Conservation (phyloP, 2,888 invertebrate species). For the Deroplatys truncata region DNA sequence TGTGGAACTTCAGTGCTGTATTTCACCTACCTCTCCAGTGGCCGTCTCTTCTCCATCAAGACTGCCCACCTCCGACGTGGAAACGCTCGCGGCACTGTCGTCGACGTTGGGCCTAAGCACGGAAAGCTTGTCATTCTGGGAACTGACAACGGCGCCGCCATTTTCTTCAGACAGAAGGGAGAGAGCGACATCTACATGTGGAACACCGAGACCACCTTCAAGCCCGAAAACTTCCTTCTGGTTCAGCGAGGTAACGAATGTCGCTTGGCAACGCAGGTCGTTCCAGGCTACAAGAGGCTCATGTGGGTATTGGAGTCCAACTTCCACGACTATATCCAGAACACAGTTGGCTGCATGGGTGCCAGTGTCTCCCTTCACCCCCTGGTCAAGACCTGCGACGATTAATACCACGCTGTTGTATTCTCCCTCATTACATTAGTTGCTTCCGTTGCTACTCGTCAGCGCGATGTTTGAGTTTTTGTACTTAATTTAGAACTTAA, state of each 20-base stretch:
- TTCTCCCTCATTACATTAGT: background rate
- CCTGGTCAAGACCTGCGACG: conserved; percentile 48
- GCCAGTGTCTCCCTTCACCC: conserved; percentile 58
- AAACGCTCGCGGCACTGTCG: conserved; percentile 51
- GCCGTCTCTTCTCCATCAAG: conserved; percentile 59
- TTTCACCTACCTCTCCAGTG: conserved; percentile 61
- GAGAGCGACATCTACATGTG: conserved; percentile 60
- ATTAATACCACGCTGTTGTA: background rate
- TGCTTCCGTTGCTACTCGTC: background rate
- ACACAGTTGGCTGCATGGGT: conserved; percentile 58
- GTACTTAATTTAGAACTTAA: background rate
- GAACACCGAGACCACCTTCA: conserved; percentile 57
- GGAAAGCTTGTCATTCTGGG: conserved; percentile 56
- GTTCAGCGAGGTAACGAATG: conserved; percentile 57
- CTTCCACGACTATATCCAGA: conserved; percentile 59
- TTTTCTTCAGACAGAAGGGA: conserved; percentile 61
- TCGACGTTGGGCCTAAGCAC: conserved; percentile 56
- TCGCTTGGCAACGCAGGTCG: conserved; percentile 57
- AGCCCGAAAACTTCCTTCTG: conserved; percentile 52
- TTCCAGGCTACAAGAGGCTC: conserved; percentile 54
- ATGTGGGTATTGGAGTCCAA: conserved; percentile 65
- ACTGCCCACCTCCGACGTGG: conserved; percentile 59
- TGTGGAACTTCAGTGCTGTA: conserved; percentile 56
- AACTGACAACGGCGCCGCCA: conserved; percentile 54
- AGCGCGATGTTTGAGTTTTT: background rate